phyloP scores from a whole-genome alignment of 1,140 invertebrate genomes.

The Drosophila ohnishii region DNA sequence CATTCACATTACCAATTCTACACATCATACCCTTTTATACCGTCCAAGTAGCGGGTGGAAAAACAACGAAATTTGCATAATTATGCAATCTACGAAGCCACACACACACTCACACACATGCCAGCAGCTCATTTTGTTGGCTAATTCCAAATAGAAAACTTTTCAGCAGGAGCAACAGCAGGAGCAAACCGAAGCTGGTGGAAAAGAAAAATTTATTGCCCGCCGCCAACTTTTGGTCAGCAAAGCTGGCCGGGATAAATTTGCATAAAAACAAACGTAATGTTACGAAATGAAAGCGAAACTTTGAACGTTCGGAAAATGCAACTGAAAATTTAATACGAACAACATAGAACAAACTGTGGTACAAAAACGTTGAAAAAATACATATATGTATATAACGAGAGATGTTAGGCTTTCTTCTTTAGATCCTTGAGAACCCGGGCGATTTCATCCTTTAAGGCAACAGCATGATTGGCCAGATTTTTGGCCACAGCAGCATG shows the following conservation, averaged over 20 bases:
- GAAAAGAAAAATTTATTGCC: constrained; percentile 48
- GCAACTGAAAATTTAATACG: constrained; percentile 68
- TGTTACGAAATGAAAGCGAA: constrained; percentile 28
- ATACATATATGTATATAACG: no score
- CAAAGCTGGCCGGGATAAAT: constrained; percentile 36
- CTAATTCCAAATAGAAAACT: constrained; percentile 65
- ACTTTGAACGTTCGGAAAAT: constrained; percentile 18
- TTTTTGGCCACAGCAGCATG: constrained; percentile 55
- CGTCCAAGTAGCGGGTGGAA: constrained; percentile 25
- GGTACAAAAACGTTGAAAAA: constrained; percentile 23
- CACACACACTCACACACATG: constrained; percentile 26
- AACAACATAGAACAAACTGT: constrained; percentile 36
- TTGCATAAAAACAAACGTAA: constrained; percentile 42
- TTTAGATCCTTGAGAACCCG: constrained; percentile 42
- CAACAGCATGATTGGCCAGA: constrained; percentile 44
- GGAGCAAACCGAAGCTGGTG: constrained; percentile 29
- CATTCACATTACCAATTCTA: background rate
- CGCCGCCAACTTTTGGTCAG: constrained; percentile 38
- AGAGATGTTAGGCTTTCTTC: constrained; percentile 5
- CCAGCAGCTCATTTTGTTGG: constrained; percentile 58
- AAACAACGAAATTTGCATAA: constrained; percentile 73
- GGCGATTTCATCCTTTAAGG: constrained; percentile 52
- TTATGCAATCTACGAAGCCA: constrained; percentile 73
- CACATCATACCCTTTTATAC: constrained; percentile 17
- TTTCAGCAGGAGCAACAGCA: constrained; percentile 15